phyloP scores from a whole-genome alignment of 2,888 invertebrate species.

The Noctuana brunneofusca region DNA sequence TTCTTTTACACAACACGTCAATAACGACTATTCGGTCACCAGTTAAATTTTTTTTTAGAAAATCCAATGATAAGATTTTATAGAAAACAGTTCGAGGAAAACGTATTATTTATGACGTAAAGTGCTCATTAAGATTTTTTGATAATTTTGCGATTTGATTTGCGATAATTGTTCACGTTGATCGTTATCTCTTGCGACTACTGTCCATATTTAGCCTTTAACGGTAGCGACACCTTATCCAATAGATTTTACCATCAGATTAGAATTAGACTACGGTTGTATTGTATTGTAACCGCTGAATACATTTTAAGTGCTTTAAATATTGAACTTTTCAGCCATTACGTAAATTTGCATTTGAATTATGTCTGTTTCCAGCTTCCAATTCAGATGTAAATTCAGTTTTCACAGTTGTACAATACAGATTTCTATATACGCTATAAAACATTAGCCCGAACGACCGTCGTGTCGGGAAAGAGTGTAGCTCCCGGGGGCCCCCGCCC shows the following conservation, averaged over 20 bases:
- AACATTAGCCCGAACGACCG: no score
- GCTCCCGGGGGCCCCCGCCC: no score
- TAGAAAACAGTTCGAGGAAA: constrained; percentile 26
- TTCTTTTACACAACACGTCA: neutral
- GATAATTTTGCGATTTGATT: constrained; percentile 20
- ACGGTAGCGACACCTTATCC: constrained; percentile 19
- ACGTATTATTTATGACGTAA: constrained; percentile 19
- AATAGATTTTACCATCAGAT: constrained; percentile 9
- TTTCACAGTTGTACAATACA: neutral
- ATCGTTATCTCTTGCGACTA: constrained; percentile 10
- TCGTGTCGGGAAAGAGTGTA: no score
- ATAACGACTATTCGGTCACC: neutral
- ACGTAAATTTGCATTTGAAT: neutral
- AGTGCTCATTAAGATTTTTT: constrained; percentile 22
- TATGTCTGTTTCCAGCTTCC: neutral
- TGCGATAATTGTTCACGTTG: constrained; percentile 6
- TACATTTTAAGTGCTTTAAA: neutral
- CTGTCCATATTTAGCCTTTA: constrained; percentile 3
- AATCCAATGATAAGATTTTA: constrained; percentile 9
- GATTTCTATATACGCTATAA: no score
- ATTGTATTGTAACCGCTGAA: neutral
- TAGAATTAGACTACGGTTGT: neutral
- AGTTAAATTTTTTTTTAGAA: neutral
- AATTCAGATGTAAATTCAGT: neutral
- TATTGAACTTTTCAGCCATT: neutral